A percentile compares a stretch with the other conserved stretches of the same genome.
Conservation (phyloP, 2,113 vertebrate species). For the human (Homo sapiens) region DNA sequence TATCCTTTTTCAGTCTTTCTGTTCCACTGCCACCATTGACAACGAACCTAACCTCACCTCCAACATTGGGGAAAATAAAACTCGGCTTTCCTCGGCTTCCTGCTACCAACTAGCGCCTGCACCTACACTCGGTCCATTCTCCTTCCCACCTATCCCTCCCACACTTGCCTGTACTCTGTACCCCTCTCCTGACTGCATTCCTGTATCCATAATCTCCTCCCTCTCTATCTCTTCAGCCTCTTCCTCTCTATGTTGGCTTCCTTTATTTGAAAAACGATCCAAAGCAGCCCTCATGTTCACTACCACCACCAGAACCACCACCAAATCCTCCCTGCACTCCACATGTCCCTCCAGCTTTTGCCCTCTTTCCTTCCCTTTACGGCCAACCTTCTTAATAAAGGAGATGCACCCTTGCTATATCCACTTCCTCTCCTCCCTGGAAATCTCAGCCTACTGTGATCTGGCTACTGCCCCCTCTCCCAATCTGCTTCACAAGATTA, state of each 20-base stretch:
- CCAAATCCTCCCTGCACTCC: background rate
- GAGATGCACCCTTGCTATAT: background rate
- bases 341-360: too few species aligned
- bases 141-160: background rate
- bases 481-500: background rate
- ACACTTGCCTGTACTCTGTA: too few species aligned
- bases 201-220: background rate
- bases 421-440: background rate
- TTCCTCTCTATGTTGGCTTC: background rate
- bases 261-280: background rate
- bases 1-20: background rate
- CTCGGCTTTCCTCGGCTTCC: background rate
- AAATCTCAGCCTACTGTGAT: background rate
- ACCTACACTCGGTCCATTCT: background rate
- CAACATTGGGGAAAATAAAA: background rate
- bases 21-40: background rate
- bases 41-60: background rate
- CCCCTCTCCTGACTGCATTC: background rate
- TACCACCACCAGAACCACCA: too few species aligned
- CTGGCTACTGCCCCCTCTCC: too few species aligned
- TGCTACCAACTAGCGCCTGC: background rate
- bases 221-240: background rate
- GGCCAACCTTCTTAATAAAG: background rate
- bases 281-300: too few species aligned
- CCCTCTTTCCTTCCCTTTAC: background rate